Evolutionary conservation across 1,140 invertebrate genomes (phyloP).

Genomic region (Diachasmimorpha longicaudata): DNA sequence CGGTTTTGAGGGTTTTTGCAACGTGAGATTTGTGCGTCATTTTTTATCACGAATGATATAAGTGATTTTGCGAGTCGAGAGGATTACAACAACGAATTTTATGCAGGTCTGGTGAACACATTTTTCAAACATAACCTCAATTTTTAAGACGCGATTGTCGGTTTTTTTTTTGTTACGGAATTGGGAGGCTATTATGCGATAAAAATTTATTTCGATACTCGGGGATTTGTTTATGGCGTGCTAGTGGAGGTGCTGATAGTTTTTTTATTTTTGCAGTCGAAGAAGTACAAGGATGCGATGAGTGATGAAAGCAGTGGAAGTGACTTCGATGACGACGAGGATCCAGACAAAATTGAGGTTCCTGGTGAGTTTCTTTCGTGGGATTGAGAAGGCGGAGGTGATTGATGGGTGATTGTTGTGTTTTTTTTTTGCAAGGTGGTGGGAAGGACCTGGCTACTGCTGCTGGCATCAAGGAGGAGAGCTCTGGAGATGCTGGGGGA

Average conservation of each 20-base stretch:
- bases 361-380: slow-evolving; percentile 68
- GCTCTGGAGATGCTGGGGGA: slow-evolving; percentile 31
- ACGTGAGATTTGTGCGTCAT: too few relatives aligned
- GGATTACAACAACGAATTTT: background rate
- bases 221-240: background rate
- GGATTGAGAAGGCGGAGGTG: background rate
- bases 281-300: slow-evolving; percentile 59
- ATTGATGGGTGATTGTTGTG: background rate
- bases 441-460: slow-evolving; percentile 81
- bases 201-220: background rate
- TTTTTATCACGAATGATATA: too few relatives aligned
- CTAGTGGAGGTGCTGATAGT: background rate
- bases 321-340: slow-evolving; percentile 86
- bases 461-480: slow-evolving; percentile 61
- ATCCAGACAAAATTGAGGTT: slow-evolving; percentile 89
- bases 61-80: background rate
- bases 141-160: background rate
- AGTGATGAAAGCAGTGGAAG: slow-evolving; percentile 75
- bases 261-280: slow-evolving; percentile 32
- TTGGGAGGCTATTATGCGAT: too few relatives aligned
- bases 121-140: slow-evolving; percentile 26
- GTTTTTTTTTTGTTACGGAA: too few relatives aligned
- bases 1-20: too few relatives aligned
- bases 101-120: slow-evolving; percentile 23
- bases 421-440: slow-evolving; percentile 65